Base-by-base conservation (phyloP, 2,113 vertebrate species). In the Catharus bicknelli region DNA sequence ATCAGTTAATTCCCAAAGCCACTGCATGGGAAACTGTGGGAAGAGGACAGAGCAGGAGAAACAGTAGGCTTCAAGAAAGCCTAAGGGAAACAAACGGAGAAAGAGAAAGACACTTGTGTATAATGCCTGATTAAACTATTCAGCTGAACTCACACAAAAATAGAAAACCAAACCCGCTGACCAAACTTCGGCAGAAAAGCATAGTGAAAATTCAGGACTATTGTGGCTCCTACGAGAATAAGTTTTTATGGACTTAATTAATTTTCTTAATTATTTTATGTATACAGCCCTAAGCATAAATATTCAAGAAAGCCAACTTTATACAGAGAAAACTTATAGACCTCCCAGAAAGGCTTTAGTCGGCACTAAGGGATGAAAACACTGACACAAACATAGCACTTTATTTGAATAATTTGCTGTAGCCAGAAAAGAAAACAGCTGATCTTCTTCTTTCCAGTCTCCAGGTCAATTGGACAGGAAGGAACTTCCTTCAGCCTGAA, bases 391-490 rank as follows among this genome's bases (percentile, higher is more conserved):
- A 63, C n/a, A 88, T 85, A 91, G 34, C 29, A 32, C 34, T 88
- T 77, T 69, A 51, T 80, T 93, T 83, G 69, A 82, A 61, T 55
- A 34, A 59, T 23, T 87, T 87, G 62, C 22, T 80, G 51, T 38
- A 83, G 74, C 29, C 70, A 92, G 81, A 78, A 87, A 54, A 90
- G 23, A 80, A 84, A 89, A 63, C 34, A 91, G 63, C 34, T 92
- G 62, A 83, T 83, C 66, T 66, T 10, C 82, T 94, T 54, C 75
- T 88, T 90, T 94, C 66, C 50, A 96, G 42, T 53, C 72, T 73
- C 2, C 5, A 87, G 70, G 84, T 88, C 94, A 94, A 3, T 62
- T 90, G 63, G 63, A 82, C 81, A 90, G 94, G 86, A 95, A 93
- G 86, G 69, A 95, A 84, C 21, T 82, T 81, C 36, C 89, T 93